Evolutionary conservation across 2,113 vertebrate species (phyloP).

Genomic region (Paramormyrops kingsleyae): DNA sequence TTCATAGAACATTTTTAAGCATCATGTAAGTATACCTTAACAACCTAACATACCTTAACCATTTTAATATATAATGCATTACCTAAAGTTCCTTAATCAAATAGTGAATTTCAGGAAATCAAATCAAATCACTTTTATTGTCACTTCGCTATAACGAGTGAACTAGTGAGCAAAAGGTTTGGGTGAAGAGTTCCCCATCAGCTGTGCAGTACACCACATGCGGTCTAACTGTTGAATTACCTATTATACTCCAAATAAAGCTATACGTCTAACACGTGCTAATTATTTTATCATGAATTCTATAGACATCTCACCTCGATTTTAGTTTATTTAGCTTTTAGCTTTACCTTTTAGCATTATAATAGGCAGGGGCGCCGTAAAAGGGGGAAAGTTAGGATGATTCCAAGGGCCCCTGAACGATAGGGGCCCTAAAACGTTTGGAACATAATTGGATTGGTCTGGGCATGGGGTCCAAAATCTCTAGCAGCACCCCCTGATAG

Average conservation of each 20-base stretch:
- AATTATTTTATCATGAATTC: not conserved
- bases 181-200: not conserved
- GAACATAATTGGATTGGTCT: too few relatives aligned
- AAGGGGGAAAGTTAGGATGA: not conserved
- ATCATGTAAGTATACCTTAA: not conserved
- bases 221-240: not conserved
- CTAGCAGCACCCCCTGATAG: not conserved
- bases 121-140: not conserved
- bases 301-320: not conserved
- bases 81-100: not conserved
- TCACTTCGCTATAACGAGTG: not conserved
- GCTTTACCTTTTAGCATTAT: not conserved
- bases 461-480: not conserved
- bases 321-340: not conserved
- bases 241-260: not conserved
- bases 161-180: not conserved
- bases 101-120: not conserved
- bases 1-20: not conserved
- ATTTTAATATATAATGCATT: not conserved
- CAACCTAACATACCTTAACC: not conserved
- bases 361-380: too few relatives aligned
- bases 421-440: too few relatives aligned
- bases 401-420: not conserved
- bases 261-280: not conserved
- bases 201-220: not conserved